A percentile compares a stretch with the other conserved stretches of the same genome.
These are phyloP conservation scores for Rhogogaster chlorosoma DNA, from an alignment of 2,888 invertebrate genomes.

Conservation along the genomic window DNA sequence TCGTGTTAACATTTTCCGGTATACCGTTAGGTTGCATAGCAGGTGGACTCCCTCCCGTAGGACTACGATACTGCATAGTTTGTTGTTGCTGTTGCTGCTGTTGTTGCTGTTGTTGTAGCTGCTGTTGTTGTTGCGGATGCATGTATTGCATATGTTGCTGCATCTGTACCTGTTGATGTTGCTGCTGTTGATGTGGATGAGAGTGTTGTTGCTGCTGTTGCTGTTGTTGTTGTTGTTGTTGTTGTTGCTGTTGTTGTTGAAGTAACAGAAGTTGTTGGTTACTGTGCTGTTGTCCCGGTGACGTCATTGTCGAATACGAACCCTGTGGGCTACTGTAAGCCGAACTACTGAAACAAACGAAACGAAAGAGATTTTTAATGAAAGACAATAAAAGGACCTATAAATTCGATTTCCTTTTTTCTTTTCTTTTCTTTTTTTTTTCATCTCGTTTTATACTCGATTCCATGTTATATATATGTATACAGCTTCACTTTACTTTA, in stretches of 20 bases:
- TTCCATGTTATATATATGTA: background rate
- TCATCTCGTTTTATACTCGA: background rate
- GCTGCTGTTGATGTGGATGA: constrained; percentile 71
- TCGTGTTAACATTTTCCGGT: constrained; percentile 81
- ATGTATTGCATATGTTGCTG: constrained; percentile 71
- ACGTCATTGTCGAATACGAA: constrained; percentile 82
- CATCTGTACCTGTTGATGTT: constrained; percentile 70
- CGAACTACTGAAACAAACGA: constrained; percentile 67
- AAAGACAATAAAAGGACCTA: background rate
- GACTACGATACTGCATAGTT: constrained; percentile 79
- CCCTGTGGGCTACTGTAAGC: constrained; percentile 77
- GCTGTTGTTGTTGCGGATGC: constrained; percentile 67
- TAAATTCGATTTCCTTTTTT: background rate
- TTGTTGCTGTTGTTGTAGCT: constrained; percentile 64
- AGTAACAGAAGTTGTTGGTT: constrained; percentile 81
- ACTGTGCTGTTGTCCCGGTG: constrained; percentile 82
- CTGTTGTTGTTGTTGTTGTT: constrained; percentile 71
- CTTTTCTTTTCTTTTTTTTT: background rate
- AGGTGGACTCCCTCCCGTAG: constrained; percentile 82
- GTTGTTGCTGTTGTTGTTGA: constrained; percentile 76
- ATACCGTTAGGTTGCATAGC: constrained; percentile 76
- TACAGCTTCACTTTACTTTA: no score
- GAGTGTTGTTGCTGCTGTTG: constrained; percentile 73
- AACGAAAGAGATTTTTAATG: background rate
- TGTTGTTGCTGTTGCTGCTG: constrained; percentile 74